Evolutionary conservation across 64 coral and sea anemone species (phyloP).

Genomic region (Montipora efflorescens): DNA sequence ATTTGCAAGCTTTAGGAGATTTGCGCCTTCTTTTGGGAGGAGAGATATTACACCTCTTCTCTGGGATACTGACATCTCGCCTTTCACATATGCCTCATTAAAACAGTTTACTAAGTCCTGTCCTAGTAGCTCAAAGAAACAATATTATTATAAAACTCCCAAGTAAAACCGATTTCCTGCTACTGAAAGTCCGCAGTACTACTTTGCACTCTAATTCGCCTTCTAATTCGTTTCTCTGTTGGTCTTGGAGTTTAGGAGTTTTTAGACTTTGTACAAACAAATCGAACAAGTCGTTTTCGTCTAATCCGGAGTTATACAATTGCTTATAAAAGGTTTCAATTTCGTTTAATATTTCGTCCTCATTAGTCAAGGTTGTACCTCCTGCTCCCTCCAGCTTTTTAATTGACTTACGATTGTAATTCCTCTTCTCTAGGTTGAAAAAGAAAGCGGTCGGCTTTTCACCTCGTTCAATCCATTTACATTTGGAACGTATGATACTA

Average conservation of each 20-base stretch:
- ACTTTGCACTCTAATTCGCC: constrained; percentile 14
- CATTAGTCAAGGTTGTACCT: background rate
- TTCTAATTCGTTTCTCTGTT: background rate
- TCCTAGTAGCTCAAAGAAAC: background rate
- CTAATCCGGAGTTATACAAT: background rate
- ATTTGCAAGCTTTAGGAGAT: background rate
- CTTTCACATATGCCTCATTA: background rate
- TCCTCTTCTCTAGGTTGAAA: no score
- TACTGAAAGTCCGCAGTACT: background rate
- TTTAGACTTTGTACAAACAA: background rate
- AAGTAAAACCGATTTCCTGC: background rate
- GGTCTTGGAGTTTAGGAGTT: background rate
- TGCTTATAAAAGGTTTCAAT: constrained; percentile 11
- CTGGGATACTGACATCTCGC: constrained; percentile 35
- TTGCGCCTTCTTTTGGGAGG: constrained; percentile 13
- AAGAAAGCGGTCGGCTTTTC: no score
- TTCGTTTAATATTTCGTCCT: background rate
- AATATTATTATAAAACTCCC: background rate
- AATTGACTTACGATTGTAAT: no score
- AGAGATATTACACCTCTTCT: constrained; percentile 37
- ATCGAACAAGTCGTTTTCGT: background rate
- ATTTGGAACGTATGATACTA: no score
- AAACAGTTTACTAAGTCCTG: background rate
- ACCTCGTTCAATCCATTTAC: no score
- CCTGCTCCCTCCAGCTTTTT: no score